Base-by-base conservation (phyloP, 92 coral and sea anemone species). In the Micromussa lordhowensis region DNA sequence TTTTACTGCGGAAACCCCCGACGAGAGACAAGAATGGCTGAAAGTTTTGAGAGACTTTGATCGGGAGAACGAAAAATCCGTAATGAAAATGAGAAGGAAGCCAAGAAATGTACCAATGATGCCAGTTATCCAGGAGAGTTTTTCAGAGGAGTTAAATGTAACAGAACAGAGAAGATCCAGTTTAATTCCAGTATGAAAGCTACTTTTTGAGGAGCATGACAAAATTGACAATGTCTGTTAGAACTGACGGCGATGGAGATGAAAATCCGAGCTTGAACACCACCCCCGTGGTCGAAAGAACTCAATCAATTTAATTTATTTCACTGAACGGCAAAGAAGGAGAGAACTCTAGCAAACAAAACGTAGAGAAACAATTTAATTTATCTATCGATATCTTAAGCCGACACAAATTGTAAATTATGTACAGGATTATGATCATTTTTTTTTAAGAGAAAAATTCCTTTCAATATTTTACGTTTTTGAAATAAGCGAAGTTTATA, bases 21-120 rank as follows among this genome's bases (percentile, higher is more conserved):
- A 87, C 59, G 98, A 95, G 75, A 93, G 92, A 89, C 90, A 87
- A 63, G 89, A 90, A 51, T 95, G 98, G 98, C 38, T 95, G 40
- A 68, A 78, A 66, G 91, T 90, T 71, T 90, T 95, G 74, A 87
- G 71, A 80, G 82, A 87, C 89, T 77, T 54, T 63, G 83, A 72
- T 57, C 66, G 53, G 22, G 87, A 84, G 55, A 55, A 80, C 78
- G 90, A 61, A 79, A 82, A 66, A 58, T 40, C 83, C 21, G 49
- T 72, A 3, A 75, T 71, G 35, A 79, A 86, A 80, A 63, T 58
- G 10, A 86, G 71, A 38, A 87, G 86, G 14, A 84, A 91, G 68
- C 30, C 84, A 51, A 90, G 64, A 64, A 57, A 53, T 31, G 58
- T 82, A 32, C 59, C 92, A 24, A 90, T 34, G 86, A 80, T 93